Percentiles rank a stretch among this genome's conserved stretches.
Conservation (phyloP, 2,888 invertebrate species). For the Ditula angustiorana region DNA sequence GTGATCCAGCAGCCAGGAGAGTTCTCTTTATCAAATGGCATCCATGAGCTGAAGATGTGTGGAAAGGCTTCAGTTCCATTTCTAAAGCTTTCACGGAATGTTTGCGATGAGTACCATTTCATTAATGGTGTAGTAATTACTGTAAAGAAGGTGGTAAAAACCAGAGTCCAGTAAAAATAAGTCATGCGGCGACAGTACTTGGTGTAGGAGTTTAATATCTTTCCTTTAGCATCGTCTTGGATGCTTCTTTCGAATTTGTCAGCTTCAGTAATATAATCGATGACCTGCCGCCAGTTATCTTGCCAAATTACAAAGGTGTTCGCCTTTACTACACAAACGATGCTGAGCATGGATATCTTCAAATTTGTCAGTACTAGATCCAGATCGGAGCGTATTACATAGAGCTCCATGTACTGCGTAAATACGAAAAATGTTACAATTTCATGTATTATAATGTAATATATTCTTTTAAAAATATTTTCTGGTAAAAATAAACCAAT, state of each 20-base stretch:
- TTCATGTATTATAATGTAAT: slow-evolving; percentile 59
- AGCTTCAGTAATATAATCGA: slow-evolving; percentile 67
- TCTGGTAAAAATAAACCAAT: slow-evolving; percentile 65
- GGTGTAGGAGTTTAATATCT: slow-evolving; percentile 65
- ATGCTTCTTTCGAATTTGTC: slow-evolving; percentile 67
- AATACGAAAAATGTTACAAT: slow-evolving; percentile 63
- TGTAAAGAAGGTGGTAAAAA: slow-evolving; percentile 63
- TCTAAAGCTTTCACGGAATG: slow-evolving; percentile 58
- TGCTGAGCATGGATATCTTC: slow-evolving; percentile 73
- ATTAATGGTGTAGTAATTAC: slow-evolving; percentile 61
- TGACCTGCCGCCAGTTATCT: slow-evolving; percentile 61
- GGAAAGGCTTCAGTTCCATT: slow-evolving; percentile 69
- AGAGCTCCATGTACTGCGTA: slow-evolving; percentile 70
- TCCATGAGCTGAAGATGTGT: slow-evolving; percentile 76
- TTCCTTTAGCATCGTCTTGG: slow-evolving; percentile 49
- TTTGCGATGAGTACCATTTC: slow-evolving; percentile 58
- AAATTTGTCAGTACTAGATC: slow-evolving; percentile 69
- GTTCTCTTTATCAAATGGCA: slow-evolving; percentile 70
- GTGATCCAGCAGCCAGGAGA: slow-evolving; percentile 70
- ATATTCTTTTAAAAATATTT: slow-evolving; percentile 49
- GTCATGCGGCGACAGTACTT: slow-evolving; percentile 66
- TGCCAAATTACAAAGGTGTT: slow-evolving; percentile 70
- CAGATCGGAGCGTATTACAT: slow-evolving; percentile 64
- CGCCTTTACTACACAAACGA: slow-evolving; percentile 66
- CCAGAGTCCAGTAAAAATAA: slow-evolving; percentile 70